Evolutionary conservation across 1,140 invertebrate species (phyloP), one percentile per base, ranked within the genome.

Genomic region (Orussus abietinus): DNA sequence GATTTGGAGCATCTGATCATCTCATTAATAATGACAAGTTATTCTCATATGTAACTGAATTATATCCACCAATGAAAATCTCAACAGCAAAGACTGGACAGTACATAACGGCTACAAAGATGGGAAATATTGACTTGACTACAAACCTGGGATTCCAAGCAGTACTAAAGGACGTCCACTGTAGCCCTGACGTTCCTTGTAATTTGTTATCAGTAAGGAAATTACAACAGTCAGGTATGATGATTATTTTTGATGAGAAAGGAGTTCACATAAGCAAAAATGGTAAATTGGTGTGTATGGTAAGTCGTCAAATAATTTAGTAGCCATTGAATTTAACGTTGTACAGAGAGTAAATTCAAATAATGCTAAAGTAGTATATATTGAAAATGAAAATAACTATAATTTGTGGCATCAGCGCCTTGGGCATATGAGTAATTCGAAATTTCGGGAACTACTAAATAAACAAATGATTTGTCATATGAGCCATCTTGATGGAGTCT

Each of bases 1-100:
- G n/a, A n/a, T n/a, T n/a, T n/a, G 59, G 60, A 31, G 62, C 60
- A 38, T 57, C 59, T 2, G 55, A 59, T 30, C 52, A 66, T 30
- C 37, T 54, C 17, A 48, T 58, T 17, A 60, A 62, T 12, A 50
- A 55, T 14, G 49, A 55, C 4, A 45, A 50, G 36, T 40, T 62
- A 28, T 55, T 61, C 40, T 10, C 29, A 11, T 48, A 49, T 28
- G 49, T 26, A 25, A 9, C 14, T 13, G 30, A 32, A 7, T 12
- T 32, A 12, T 13, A 32, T 9, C 33, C 33, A 19, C 33, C 14
- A 6, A 35, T 47, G 45, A 38, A 26, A 26, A 39, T 28, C 15
- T 32, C 42, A 19, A 32, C 55, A 38, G 49, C 57, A 44, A 55
- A 57, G 44, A 32, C 42, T 45, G 43, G 32, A 19, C 12, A 39